A percentile compares a stretch with the other conserved stretches of the same genome.
Evolutionary conservation across 2,797 vertebrate genomes (phyloP).

Genomic region (Danio albolineatus): DNA sequence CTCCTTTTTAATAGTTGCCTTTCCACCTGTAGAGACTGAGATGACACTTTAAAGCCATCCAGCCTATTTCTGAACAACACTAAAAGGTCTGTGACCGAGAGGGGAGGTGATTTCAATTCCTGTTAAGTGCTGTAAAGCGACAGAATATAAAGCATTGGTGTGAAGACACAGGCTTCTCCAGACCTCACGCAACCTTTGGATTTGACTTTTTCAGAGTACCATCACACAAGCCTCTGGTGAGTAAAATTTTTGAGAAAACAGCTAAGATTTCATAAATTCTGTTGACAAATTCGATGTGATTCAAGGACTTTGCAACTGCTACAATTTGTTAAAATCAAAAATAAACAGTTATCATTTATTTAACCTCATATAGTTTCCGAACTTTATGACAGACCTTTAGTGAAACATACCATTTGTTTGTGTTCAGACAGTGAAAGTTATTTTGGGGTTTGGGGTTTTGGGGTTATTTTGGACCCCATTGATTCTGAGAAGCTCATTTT

Average conservation of each 20-base stretch:
- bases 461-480: not conserved
- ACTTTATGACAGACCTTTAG: not conserved
- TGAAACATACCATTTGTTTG: not conserved
- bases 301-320: not conserved
- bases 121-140: conserved; percentile 55
- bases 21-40: conserved; percentile 14
- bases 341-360: not conserved
- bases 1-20: not conserved
- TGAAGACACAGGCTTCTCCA: conserved; percentile 23
- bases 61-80: conserved; percentile 51
- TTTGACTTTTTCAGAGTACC: conserved; percentile 18
- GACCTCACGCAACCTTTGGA: conserved; percentile 52
- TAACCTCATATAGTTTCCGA: not conserved
- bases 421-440: not conserved
- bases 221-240: conserved; percentile 36
- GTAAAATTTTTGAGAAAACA: conserved; percentile 22
- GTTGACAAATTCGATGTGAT: not conserved
- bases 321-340: not conserved
- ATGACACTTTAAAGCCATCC: conserved; percentile 9
- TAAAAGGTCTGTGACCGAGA: conserved; percentile 59
- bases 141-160: conserved; percentile 51
- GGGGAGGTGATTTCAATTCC: conserved; percentile 40
- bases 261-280: not conserved
- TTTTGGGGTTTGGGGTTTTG: too few relatives aligned
- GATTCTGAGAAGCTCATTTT: not conserved